Evolutionary conservation across 2,888 invertebrate species (phyloP), one percentile per base, ranked within the genome.

Genomic region (Gymnocheta viridis): DNA sequence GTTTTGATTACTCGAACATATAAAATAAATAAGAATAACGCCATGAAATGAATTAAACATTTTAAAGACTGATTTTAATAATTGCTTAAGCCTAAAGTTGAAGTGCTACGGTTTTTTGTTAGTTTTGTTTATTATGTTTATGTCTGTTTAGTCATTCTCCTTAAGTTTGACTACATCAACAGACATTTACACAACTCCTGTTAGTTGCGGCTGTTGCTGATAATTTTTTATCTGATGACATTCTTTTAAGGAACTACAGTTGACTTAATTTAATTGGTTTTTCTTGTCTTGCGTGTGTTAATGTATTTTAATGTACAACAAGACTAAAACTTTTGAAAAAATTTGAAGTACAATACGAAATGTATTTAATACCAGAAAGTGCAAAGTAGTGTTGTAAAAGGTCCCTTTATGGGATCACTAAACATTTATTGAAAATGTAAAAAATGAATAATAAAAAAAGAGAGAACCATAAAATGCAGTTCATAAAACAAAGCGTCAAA

Each of bases 241-340:
- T 89, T 89, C 88, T 89, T 88, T 89, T 88, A 89, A 90, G 90
- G 90, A 91, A 90, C 89, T 88, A 90, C 91, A 91, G 88, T 89
- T 89, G 89, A 91, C 88, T 90, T 91, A 89, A 90, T 90, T 90
- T 90, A 90, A 90, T 90, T 90, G 91, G 88, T 90, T 90, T 90
- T 89, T 89, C 89, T 90, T 91, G 90, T 89, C 86, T 78, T 86
- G 81, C 83, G 67, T 82, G 83, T 69, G 69, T 51, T 84, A 81
- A 81, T 69, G 79, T 77, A 66, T 80, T 81, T 64, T 14, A 56
- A 64, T 76, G 64, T 64, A 56, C 49, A 70, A 70, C 44, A 56
- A 49, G 10, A 49, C 56, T 22, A 58, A 64, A 56, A 56, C 9
- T 66, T 79, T 66, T 49, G 14, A 47, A 81, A 35, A 35, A 62